phyloP scores from a whole-genome alignment of 1,140 invertebrate genomes.

The Cydia strobilella region DNA sequence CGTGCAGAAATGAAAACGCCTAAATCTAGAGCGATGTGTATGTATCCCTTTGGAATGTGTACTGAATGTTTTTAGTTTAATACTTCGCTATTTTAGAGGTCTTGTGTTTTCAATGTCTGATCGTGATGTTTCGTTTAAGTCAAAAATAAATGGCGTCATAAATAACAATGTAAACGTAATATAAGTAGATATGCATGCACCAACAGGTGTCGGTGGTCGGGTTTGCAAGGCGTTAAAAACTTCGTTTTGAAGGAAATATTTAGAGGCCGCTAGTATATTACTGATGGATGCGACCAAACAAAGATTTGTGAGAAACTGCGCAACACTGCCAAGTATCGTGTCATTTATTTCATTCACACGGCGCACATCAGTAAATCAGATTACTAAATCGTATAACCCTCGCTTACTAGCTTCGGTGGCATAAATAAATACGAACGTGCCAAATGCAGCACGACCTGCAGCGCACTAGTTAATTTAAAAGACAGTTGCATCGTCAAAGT shows the following conservation, averaged over 20 bases:
- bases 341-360: constrained; percentile 46
- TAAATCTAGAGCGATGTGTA: constrained; percentile 37
- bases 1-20: constrained; percentile 50
- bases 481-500: constrained; percentile 32
- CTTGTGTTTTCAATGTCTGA: constrained; percentile 5
- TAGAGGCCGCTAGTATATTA: neutral
- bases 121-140: constrained; percentile 2
- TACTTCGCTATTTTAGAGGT: neutral
- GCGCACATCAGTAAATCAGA: constrained; percentile 58
- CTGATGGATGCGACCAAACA: neutral
- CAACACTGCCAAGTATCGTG: constrained; percentile 33
- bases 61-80: neutral
- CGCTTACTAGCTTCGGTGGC: constrained; percentile 54
- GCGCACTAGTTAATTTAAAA: constrained; percentile 33
- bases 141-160: neutral
- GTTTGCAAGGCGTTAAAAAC: neutral
- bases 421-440: constrained; percentile 63
- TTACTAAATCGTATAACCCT: constrained; percentile 60
- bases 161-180: neutral
- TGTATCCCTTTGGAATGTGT: neutral
- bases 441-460: constrained; percentile 61
- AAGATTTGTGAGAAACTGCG: constrained; percentile 33
- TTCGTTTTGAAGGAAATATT: neutral
- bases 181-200: neutral
- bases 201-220: neutral